Conservation (phyloP, 2,797 vertebrate genomes). For the Apogon talboti region DNA sequence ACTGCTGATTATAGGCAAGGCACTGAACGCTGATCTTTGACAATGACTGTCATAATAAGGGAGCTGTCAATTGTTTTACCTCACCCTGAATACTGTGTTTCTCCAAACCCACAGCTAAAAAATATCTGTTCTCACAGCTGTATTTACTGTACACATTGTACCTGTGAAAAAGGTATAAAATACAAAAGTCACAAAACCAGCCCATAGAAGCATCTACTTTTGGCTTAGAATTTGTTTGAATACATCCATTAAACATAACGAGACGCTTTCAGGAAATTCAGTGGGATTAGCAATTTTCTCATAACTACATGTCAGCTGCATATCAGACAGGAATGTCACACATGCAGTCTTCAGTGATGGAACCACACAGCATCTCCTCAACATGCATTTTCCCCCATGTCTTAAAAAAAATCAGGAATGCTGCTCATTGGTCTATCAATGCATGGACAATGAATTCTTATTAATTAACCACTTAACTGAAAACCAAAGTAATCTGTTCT, state of each 20-base stretch:
- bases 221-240: not conserved
- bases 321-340: conserved; percentile 14
- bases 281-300: conserved; percentile 2
- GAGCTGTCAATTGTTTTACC: not conserved
- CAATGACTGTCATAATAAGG: not conserved
- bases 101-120: not conserved
- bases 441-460: conserved; percentile 26
- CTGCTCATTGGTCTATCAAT: conserved; percentile 37
- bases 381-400: conserved; percentile 38
- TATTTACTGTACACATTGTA: not conserved
- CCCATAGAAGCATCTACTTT: conserved; percentile 2
- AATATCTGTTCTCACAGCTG: not conserved
- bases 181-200: not conserved
- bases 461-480: conserved; percentile 27
- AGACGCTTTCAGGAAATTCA: not conserved
- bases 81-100: conserved; percentile 9
- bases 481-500: not conserved
- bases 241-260: conserved; percentile 3
- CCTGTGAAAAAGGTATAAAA: conserved; percentile 1
- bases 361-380: conserved; percentile 9
- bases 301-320: conserved; percentile 19
- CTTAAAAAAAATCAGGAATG: conserved; percentile 9
- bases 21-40: conserved; percentile 19
- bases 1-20: conserved; percentile 28
- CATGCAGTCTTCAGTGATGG: conserved; percentile 28